phyloP scores from a whole-genome alignment of 2,888 invertebrate genomes.

The Cheilosia vernalis region DNA sequence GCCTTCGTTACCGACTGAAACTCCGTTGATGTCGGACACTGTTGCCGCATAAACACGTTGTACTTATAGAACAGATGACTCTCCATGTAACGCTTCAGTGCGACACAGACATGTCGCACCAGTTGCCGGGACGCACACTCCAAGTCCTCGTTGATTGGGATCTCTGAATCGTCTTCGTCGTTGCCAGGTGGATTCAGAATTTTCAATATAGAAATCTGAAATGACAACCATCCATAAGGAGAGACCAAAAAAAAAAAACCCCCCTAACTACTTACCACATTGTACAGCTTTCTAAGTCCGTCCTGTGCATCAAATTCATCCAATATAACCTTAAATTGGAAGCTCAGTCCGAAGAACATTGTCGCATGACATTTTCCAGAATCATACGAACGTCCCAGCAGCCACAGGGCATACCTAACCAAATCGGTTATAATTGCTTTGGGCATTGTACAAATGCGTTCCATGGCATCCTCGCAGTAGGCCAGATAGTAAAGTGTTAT shows the following conservation, averaged over 20 bases:
- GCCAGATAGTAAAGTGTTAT: slow-evolving; percentile 98
- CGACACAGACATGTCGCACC: slow-evolving; percentile 94
- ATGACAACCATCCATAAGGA: slow-evolving; percentile 24
- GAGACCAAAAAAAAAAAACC: neutral
- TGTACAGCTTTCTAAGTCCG: slow-evolving; percentile 95
- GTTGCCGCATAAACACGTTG: slow-evolving; percentile 87
- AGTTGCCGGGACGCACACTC: slow-evolving; percentile 95
- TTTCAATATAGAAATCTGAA: slow-evolving; percentile 92
- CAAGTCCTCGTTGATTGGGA: slow-evolving; percentile 91
- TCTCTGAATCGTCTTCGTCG: slow-evolving; percentile 86
- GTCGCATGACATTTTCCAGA: slow-evolving; percentile 99
- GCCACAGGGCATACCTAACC: slow-evolving; percentile 96
- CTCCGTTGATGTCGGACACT: slow-evolving; percentile 83
- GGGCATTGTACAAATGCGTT: slow-evolving; percentile 94
- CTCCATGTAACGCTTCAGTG: slow-evolving; percentile 95
- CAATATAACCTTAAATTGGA: slow-evolving; percentile 95
- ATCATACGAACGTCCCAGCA: slow-evolving; percentile 97
- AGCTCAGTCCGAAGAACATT: slow-evolving; percentile 98
- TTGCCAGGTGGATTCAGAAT: slow-evolving; percentile 87
- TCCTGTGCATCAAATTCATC: slow-evolving; percentile 97
- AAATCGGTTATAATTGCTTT: slow-evolving; percentile 90
- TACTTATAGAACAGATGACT: slow-evolving; percentile 93
- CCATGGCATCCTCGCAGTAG: slow-evolving; percentile 99
- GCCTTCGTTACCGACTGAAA: slow-evolving; percentile 85
- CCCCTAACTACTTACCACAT: slow-evolving; percentile 85